A percentile compares a stretch with the other conserved stretches of the same genome.
These are phyloP conservation scores for Latrodectus elegans DNA, from an alignment of 2,888 invertebrate genomes.

Conservation along the genomic window DNA sequence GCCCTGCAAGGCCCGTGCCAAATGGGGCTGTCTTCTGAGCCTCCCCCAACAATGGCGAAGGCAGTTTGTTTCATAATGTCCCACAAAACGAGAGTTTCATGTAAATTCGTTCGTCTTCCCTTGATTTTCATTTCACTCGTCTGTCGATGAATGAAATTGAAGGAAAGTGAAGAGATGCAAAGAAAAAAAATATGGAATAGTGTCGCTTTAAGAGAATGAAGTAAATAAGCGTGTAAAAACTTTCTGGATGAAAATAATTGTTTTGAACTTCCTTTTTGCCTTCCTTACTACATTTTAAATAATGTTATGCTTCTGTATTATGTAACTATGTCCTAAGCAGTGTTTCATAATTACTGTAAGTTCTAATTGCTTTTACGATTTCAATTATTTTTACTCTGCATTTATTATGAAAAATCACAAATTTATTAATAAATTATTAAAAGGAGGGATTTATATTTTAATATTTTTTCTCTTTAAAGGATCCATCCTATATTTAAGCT, in stretches of 20 bases:
- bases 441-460: too few relatives aligned
- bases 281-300: neutral
- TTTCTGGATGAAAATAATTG: neutral
- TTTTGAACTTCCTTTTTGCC: neutral
- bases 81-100: conserved; percentile 69
- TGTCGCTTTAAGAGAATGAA: neutral
- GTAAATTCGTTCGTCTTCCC: conserved; percentile 71
- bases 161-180: conserved; percentile 10
- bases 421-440: too few relatives aligned
- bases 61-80: conserved; percentile 69
- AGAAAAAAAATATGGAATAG: conserved; percentile 8
- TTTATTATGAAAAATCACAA: too few relatives aligned
- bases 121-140: conserved; percentile 61
- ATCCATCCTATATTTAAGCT: too few relatives aligned
- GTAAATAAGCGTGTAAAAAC: neutral
- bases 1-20: conserved; percentile 11
- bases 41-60: conserved; percentile 40
- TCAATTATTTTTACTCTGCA: too few relatives aligned
- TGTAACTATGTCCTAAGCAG: too few relatives aligned
- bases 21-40: conserved; percentile 41
- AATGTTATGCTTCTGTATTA: neutral
- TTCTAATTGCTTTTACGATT: too few relatives aligned
- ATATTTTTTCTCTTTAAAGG: too few relatives aligned
- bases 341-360: too few relatives aligned
- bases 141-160: conserved; percentile 35